Conservation (phyloP, 1,140 invertebrate genomes). For the Lutraria rhynchaena region DNA sequence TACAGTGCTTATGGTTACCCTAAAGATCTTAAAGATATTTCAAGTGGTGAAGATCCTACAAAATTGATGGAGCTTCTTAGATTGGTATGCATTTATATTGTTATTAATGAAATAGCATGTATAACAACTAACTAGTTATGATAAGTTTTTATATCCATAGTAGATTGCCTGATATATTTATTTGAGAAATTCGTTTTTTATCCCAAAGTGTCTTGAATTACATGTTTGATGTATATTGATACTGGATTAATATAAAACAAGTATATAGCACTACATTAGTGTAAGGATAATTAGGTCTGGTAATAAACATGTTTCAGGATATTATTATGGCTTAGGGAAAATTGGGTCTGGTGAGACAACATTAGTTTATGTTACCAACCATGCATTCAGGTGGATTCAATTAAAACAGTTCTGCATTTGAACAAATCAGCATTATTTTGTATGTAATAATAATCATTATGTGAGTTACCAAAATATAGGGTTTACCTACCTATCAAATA, state of each 20-base stretch:
- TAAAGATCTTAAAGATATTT: constrained; percentile 74
- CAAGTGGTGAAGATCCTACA: constrained; percentile 72
- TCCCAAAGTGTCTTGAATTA: too few relatives aligned
- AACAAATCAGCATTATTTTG: too few relatives aligned
- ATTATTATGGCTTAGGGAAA: too few relatives aligned
- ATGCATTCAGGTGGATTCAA: too few relatives aligned
- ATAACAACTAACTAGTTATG: neutral
- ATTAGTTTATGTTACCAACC: too few relatives aligned
- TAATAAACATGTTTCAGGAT: too few relatives aligned
- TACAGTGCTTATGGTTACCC: constrained; percentile 72
- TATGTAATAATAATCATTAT: too few relatives aligned
- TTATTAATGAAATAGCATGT: neutral
- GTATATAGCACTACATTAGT: neutral
- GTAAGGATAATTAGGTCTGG: too few relatives aligned
- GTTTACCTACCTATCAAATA: too few relatives aligned
- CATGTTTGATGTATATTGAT: neutral
- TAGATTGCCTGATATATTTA: neutral
- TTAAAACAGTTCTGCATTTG: too few relatives aligned
- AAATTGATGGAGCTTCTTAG: constrained; percentile 76
- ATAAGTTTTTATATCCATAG: neutral
- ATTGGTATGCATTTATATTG: constrained; percentile 62
- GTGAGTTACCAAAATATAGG: too few relatives aligned
- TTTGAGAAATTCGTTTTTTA: neutral
- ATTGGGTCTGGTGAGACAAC: too few relatives aligned
- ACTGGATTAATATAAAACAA: neutral